These are phyloP conservation scores for Lithophane leautieri DNA, from an alignment of 2,888 invertebrate species.

Conservation along the genomic window DNA sequence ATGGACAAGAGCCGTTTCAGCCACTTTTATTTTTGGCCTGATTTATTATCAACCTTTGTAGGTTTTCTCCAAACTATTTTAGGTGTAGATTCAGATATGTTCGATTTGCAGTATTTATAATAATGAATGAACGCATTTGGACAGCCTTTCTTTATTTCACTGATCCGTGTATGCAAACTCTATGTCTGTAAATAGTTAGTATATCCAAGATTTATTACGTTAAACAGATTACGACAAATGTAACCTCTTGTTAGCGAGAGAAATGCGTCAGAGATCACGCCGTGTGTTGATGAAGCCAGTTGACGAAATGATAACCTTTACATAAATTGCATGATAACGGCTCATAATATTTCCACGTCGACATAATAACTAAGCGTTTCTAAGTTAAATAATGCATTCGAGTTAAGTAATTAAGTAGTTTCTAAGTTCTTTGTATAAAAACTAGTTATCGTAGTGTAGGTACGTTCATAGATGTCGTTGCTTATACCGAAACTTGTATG, in stretches of 20 bases:
- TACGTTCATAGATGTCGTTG: conserved; percentile 42
- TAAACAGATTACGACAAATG: conserved; percentile 36
- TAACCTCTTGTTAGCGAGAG: conserved; percentile 52
- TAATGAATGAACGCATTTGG: neutral
- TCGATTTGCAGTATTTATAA: neutral
- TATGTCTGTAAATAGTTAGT: neutral
- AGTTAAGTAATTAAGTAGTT: neutral
- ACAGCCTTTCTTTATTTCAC: neutral
- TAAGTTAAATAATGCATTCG: conserved; percentile 39
- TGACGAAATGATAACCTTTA: conserved; percentile 72
- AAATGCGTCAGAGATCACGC: conserved; percentile 73
- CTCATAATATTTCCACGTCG: conserved; percentile 62
- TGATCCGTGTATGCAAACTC: neutral
- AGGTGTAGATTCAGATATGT: neutral
- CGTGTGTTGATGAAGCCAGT: conserved; percentile 61
- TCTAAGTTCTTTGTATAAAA: neutral
- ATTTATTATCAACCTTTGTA: neutral
- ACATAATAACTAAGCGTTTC: conserved; percentile 43
- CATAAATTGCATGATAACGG: conserved; percentile 67
- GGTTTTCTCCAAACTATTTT: neutral
- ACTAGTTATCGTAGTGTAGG: neutral
- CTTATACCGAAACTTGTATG: neutral
- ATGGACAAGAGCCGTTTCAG: conserved; percentile 53
- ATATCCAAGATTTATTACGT: conserved; percentile 17
- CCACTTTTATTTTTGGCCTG: neutral